These are phyloP conservation scores for Pyrrhia umbra DNA, from an alignment of 2,888 invertebrate genomes.

Conservation along the genomic window DNA sequence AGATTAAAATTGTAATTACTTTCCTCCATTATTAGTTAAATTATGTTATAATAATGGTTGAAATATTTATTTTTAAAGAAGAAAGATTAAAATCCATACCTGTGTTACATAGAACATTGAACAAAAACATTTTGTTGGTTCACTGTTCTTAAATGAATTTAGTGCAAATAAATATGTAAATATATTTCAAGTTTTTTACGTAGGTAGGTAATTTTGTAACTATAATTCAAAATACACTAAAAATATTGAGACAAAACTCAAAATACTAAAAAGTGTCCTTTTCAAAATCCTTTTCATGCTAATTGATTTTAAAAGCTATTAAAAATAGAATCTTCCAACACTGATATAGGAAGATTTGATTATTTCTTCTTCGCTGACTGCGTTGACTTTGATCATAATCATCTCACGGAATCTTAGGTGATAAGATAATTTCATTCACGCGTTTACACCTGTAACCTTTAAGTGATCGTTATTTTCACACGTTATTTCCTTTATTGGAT, in stretches of 20 bases:
- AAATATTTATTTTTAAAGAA: too few relatives aligned
- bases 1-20: slow-evolving; percentile 4
- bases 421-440: slow-evolving; percentile 16
- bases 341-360: slow-evolving; percentile 11
- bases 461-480: neutral
- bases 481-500: neutral
- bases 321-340: slow-evolving; percentile 6
- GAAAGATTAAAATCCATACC: too few relatives aligned
- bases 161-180: too few relatives aligned
- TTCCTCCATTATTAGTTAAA: neutral
- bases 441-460: slow-evolving; percentile 5
- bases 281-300: neutral
- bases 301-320: neutral
- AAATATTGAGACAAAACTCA: too few relatives aligned
- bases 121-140: too few relatives aligned
- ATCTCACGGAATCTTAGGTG: slow-evolving; percentile 14
- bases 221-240: neutral
- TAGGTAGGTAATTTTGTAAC: too few relatives aligned
- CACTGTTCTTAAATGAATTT: too few relatives aligned
- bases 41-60: neutral
- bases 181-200: too few relatives aligned
- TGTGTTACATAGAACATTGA: too few relatives aligned
- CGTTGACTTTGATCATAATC: slow-evolving; percentile 44
- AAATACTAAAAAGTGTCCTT: too few relatives aligned
- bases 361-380: slow-evolving; percentile 32